Evolutionary conservation across 2,113 vertebrate species (phyloP), one percentile per base, ranked within the genome.

Genomic region (Pollimyrus isidori): DNA sequence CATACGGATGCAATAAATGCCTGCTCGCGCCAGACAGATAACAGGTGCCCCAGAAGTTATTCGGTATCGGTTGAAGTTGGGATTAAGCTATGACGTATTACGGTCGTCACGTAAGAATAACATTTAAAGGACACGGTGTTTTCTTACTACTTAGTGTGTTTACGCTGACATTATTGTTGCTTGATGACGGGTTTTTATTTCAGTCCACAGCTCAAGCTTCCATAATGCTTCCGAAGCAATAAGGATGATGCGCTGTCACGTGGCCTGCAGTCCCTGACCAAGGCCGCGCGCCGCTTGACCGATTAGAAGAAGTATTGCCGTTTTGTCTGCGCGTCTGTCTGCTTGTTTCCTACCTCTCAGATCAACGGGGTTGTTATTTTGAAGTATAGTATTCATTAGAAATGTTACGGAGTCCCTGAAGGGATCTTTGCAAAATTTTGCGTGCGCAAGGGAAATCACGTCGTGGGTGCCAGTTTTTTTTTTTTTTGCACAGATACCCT

Each of bases 161-260:
- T 86, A 30, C 92, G 1, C 19, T 56, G 10, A 46, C 11, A 4
- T 73, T 35, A 30, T 35, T 73, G 65, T 73, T 73, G 65, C 15
- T 73, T 26, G 46, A 45, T 13, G 9, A 58, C 21, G 11, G n/a
- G 17, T 52, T 82, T 50, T 87, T 93, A 58, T 93, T 92, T 1
- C 92, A 96, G 96, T 89, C 89, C 7, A 94, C 93, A 91, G 94
- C 94, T 0, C 93, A 94, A 3, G 95, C 92, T 30, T 95, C 96
- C 1, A 92, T 96, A 19, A 96, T 96, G 95, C 90, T 96, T 89
- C 95, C 95, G 4, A 96, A 95, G 90, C 94, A 95, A 89, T 95
- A 90, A 95, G 39, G 48, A 49, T 3, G 48, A 4, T 19, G 82
- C 9, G 82, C 46, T 45, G 42, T 45, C 21, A 84, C 42, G 42